Evolutionary conservation across 2,888 invertebrate species (phyloP), one percentile per base, ranked within the genome.

Genomic region (Chrysomela aeneicollis): DNA sequence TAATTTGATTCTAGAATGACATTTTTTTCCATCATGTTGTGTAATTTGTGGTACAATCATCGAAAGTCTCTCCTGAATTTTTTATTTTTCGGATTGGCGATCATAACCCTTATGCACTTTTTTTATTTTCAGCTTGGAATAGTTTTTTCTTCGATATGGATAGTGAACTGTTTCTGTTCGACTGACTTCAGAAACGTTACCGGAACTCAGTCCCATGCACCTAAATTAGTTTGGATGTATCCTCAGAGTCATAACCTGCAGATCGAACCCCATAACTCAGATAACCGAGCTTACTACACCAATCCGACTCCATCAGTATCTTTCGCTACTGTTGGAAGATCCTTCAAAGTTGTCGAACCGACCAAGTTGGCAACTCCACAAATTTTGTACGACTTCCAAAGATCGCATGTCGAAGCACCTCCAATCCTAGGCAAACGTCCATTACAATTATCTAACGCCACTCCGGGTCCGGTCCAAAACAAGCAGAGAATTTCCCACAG

Each of bases 121-220:
- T 15, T 58, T 57, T 59, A 50, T 59, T 64, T 59, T 19, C 46
- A 66, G 66, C 17, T 66, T 59, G 59, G 54, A 46, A 54, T 66
- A 37, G 42, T 59, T 32, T 59, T 54, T 53, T 59, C 58, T 52
- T 59, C 22, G 37, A n/a, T 65, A 37, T 54, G 59, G 54, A 32
- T 51, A 6, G 53, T 55, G 42, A 42, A 42, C 42, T 42, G 42
- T 42, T 42, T 42, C 42, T 42, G 42, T 42, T 42, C 42, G 42
- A 42, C 42, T 42, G 42, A 42, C 42, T 42, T 42, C 42, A 15
- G 42, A 37, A 53, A 59, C 2, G 19, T n/a, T 2, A 22, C 68
- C 42, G 74, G 74, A 70, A 69, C 71, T 5, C 74, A 73, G 54
- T 54, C 70, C 9, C 69, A 73, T 37, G 75, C 75, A 61, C 58